Evolutionary conservation across 2,113 vertebrate genomes (phyloP).

Genomic region (Percina caprodes): DNA sequence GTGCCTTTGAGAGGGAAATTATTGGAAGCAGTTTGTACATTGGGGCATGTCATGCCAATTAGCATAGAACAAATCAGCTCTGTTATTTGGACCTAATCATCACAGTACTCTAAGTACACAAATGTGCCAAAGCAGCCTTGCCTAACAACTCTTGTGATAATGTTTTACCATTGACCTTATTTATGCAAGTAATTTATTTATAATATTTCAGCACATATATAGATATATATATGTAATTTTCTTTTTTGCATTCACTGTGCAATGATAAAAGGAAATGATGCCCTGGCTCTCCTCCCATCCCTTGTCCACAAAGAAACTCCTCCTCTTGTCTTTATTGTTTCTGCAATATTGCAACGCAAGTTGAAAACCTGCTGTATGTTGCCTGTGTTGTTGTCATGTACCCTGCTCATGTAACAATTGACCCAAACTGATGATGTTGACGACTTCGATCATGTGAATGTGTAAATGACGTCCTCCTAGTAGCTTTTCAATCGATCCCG

Average conservation of each 20-base stretch:
- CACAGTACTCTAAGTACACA: conserved; percentile 45
- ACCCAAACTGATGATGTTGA: conserved; percentile 25
- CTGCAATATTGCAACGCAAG: too few species aligned
- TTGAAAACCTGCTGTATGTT: conserved; percentile 6
- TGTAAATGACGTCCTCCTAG: conserved; percentile 20
- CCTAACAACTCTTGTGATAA: conserved; percentile 31
- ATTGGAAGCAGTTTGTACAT: not conserved
- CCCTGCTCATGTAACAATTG: not conserved
- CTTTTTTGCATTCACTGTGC: too few species aligned
- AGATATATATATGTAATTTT: too few species aligned
- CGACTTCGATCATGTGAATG: conserved; percentile 30
- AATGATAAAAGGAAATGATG: too few species aligned
- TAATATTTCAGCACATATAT: conserved; percentile 14
- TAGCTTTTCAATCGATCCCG: conserved; percentile 19
- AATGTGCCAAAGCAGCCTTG: conserved; percentile 69
- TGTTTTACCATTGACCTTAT: conserved; percentile 24
- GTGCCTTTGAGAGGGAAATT: not conserved
- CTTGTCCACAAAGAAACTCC: not conserved
- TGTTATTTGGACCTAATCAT: conserved; percentile 40
- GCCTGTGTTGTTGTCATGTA: conserved; percentile 30
- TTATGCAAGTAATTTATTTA: conserved; percentile 48
- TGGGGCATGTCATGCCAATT: conserved; percentile 15
- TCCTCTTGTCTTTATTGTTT: conserved; percentile 9
- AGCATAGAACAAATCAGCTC: conserved; percentile 3
- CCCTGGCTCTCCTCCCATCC: not conserved